A percentile compares a stretch with the other conserved stretches of the same genome.
Evolutionary conservation across 2,888 invertebrate species (phyloP).

Genomic region (Volucella inflata): DNA sequence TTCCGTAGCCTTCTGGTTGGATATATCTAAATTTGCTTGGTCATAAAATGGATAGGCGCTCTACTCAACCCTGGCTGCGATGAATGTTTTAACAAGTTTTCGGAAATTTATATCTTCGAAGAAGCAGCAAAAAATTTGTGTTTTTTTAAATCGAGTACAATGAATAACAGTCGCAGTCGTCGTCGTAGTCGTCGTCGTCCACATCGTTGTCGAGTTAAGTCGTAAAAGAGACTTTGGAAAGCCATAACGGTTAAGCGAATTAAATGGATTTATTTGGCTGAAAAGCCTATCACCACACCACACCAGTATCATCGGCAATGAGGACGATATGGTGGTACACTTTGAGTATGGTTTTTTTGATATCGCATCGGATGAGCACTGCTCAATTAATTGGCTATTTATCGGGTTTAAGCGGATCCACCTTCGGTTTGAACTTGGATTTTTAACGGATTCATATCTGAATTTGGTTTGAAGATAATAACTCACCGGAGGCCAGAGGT

Average conservation of each 20-base stretch:
- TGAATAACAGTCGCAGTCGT: conserved; percentile 31
- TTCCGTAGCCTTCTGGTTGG: neutral
- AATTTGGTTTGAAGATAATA: conserved; percentile 51
- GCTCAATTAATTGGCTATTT: conserved; percentile 68
- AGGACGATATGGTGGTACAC: conserved; percentile 39
- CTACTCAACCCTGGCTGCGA: conserved; percentile 15
- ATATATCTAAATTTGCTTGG: conserved; percentile 42
- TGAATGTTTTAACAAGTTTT: conserved; percentile 62
- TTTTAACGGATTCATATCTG: conserved; percentile 16
- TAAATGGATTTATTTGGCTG: conserved; percentile 51
- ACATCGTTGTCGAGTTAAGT: too few species aligned
- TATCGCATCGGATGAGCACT: too few species aligned
- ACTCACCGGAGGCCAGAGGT: conserved; percentile 44
- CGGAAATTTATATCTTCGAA: conserved; percentile 58
- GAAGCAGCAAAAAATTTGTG: conserved; percentile 22
- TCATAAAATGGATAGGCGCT: conserved; percentile 30
- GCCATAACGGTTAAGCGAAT: conserved; percentile 61
- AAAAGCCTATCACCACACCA: neutral
- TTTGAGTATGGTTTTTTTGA: conserved; percentile 29
- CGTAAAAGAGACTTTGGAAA: conserved; percentile 45
- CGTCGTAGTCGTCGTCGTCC: too few species aligned
- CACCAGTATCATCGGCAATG: conserved; percentile 28
- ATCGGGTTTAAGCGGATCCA: conserved; percentile 54
- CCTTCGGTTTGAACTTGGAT: conserved; percentile 10
- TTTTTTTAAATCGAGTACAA: conserved; percentile 42